These are phyloP conservation scores for Achatina immaculata DNA, from an alignment of 1,140 invertebrate genomes.

Conservation along the genomic window DNA sequence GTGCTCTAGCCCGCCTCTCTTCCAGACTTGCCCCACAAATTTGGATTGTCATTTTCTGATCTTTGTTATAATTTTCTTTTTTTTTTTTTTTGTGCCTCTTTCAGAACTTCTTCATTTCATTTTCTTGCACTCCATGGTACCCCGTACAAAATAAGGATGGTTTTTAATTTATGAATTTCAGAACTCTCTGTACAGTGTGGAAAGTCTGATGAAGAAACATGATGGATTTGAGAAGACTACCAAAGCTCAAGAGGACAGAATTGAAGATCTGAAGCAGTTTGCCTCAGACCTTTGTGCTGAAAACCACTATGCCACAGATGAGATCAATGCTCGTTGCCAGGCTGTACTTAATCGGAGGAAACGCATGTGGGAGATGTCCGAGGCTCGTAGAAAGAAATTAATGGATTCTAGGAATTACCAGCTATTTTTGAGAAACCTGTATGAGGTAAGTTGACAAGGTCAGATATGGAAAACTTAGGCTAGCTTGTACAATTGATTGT, in stretches of 20 bases:
- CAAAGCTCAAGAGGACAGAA: conserved; percentile 97
- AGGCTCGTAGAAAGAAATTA: conserved; percentile 80
- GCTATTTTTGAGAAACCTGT: conserved; percentile 96
- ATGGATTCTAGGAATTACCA: conserved; percentile 95
- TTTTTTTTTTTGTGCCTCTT: no score
- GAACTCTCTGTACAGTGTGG: conserved; percentile 94
- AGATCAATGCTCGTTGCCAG: conserved; percentile 89
- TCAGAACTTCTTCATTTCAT: no score
- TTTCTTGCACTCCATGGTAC: no score
- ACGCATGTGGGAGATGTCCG: conserved; percentile 88
- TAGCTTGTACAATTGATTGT: no score
- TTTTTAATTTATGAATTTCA: conserved; percentile 45
- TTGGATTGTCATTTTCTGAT: no score
- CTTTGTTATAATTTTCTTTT: no score
- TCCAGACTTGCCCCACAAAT: no score
- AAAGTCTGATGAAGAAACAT: conserved; percentile 97
- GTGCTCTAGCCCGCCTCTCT: no score
- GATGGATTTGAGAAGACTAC: conserved; percentile 98
- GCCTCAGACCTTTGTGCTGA: conserved; percentile 92
- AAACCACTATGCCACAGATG: conserved; percentile 96
- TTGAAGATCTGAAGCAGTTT: conserved; percentile 90
- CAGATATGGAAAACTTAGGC: no score
- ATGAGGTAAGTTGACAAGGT: conserved; percentile 82
- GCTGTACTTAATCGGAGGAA: conserved; percentile 86
- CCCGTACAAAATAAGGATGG: no score